Evolutionary conservation across 2,113 vertebrate species (phyloP), one percentile per base, ranked within the genome.

Genomic region (Carlito syrichta): DNA sequence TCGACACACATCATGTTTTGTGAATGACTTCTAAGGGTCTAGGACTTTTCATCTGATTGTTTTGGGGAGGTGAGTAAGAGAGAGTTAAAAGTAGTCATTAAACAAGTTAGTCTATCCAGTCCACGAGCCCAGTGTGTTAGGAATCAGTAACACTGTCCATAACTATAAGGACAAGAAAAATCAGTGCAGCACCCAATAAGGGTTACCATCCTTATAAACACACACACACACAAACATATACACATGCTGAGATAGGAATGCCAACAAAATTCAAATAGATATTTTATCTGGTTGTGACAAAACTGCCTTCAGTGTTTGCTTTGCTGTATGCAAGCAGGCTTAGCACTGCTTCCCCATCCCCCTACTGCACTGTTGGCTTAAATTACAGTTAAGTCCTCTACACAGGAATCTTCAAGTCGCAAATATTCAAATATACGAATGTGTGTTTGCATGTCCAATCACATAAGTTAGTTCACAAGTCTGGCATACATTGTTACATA

Each of bases 11-110:
- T 48, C 83, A 79, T 79, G 66, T 0, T 0, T 3, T 73, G 81
- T 84, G 95, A 94, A 73, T 89, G 35, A 10, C 62, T 95, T 96
- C 38, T 77, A 81, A 97, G 77, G 60, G 54, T 60, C 77, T 89
- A 87, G 9, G 74, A 60, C 89, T 96, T 79, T 95, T 66, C 82
- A 94, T 73, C 79, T 89, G 88, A 95, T 89, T 74, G 32, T 86
- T 87, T 93, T 83, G 45, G 3, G 10, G 73, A 35, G 71, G 74
- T 5, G 6, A 91, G 56, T 56, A 60, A 83, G 30, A 73, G 0
- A 20, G 35, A 81, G 54, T 62, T 40, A 83, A 83, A 92, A 81
- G 60, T 86, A 19, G 3, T 63, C 95, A 95, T 11, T 50, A 35
- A 94, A 68, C 76, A 95, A 87, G 87, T 86, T 86, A 82, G 4